Conservation (phyloP, 2,113 vertebrate genomes). For the Stigmatopora argus region DNA sequence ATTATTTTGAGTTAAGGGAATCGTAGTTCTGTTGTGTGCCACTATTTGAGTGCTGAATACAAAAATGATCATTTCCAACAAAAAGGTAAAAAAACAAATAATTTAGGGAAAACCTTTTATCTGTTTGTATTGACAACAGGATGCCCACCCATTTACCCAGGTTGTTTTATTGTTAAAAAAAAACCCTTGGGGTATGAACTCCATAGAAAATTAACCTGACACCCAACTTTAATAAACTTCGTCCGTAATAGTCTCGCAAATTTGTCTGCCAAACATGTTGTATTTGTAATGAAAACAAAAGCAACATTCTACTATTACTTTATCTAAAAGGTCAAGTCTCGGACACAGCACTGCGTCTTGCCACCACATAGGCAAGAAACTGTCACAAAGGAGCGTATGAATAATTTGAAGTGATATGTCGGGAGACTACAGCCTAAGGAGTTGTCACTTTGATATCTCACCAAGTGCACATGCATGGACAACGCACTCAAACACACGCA, state of each 20-base stretch:
- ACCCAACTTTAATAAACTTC: neutral
- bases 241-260: neutral
- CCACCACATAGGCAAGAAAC: slow-evolving; percentile 39
- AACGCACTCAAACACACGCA: slow-evolving; percentile 1
- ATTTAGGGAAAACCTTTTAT: too few species aligned
- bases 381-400: slow-evolving; percentile 55
- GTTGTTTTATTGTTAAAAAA: neutral
- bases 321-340: neutral
- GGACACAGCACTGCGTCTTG: neutral
- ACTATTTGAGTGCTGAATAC: too few species aligned
- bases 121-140: neutral
- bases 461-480: slow-evolving; percentile 25
- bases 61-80: too few species aligned
- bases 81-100: too few species aligned
- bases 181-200: too few species aligned
- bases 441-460: slow-evolving; percentile 69
- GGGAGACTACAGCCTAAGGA: slow-evolving; percentile 54
- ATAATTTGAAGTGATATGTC: slow-evolving; percentile 64
- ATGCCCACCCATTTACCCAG: neutral
- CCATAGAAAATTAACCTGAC: too few species aligned
- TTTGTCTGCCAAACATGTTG: neutral
- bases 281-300: neutral
- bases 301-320: neutral
- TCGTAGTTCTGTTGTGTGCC: too few species aligned
- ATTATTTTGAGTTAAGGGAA: too few species aligned